Evolutionary conservation across 2,888 invertebrate species (phyloP), one percentile per base, ranked within the genome.

Genomic region (Ophonus ardosiacus): DNA sequence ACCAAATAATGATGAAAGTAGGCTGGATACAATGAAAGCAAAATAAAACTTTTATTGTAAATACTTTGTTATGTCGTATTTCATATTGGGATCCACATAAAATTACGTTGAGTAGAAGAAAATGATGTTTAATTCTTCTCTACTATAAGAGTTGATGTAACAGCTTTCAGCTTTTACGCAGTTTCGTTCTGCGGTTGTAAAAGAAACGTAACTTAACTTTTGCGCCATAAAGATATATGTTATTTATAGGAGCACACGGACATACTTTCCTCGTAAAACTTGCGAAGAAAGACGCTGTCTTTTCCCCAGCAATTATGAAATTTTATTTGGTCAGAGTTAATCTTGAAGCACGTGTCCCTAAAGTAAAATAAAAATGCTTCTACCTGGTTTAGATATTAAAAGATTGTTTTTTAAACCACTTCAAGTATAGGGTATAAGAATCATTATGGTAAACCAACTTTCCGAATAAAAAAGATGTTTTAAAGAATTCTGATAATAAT

Each of bases 121-220:
- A 74, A 40, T 18, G 71, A 78, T 78, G 78, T 78, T 56, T 78
- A 78, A 78, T 78, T 78, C 24, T 21, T 38, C 5, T 8, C 31
- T 4, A 31, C 76, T 68, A 61, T 63, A 56, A 24, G 57, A 76
- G 74, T 78, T 84, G 78, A 83, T 63, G 38, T 43, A 63, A 63
- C 43, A 84, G 84, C 84, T 84, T 84, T 84, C 63, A 84, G 78
- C 76, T 84, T 78, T 78, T 84, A 78, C 84, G 84, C 78, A 24
- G 76, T 59, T 51, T 38, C 63, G 51, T 63, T n/a, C 31, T 78
- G 76, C 65, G 76, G 76, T 21, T 78, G 78, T 78, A 84, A 84
- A 84, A 84, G 61, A 84, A 83, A 76, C 84, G 84, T 24, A 84
- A 84, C 78, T 84, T 84, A 84, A 84, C 78, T 84, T 84, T 84